Base-by-base conservation (phyloP, 2,888 invertebrate species). In the Microplitis manilae region DNA sequence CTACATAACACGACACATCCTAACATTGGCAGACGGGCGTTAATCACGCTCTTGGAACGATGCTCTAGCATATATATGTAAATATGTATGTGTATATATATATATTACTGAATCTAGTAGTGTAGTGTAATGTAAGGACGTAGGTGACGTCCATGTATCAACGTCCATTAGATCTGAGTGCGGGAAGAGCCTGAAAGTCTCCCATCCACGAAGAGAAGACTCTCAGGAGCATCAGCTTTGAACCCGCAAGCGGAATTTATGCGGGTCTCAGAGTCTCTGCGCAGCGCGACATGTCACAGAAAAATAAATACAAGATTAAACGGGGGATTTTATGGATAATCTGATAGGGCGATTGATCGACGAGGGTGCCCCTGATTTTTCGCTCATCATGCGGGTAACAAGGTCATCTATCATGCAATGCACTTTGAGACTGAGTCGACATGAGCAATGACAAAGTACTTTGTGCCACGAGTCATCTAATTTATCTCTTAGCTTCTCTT, bases 121-220 rank as follows among this genome's bases (percentile, higher is more conserved):
- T 68, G 50, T 50, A 50, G 50, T 50, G 50, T 13, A 50, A 50
- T 50, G 50, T 50, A 50, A 50, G 50, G 71, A n/a, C 71, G 39
- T 40, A 78, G 78, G 78, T 84, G 80, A 83, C 83, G 82, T 81
- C 86, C 85, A 87, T 87, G 86, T 85, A 87, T 87, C 87, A 87
- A 87, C 82, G 86, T 87, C 86, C 84, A 86, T 87, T 87, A 87
- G 84, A 84, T 75, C 77, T 39, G 69, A 67, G 60, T 8, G 20
- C 20, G 50, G 8, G 68, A 6, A 39, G 20, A 30, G 30, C 70
- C 72, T 72, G 72, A 78, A 75, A 30, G 30, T 30, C 20, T 39
- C 68, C 38, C 68, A 68, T 2, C 15, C 41, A 68, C 15, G 59
- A 17, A 38, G 30, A 30, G 30, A 2, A 30, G 30, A 30, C 30